Conservation (phyloP, 2,888 invertebrate species). For the Petrolisthes cinctipes region DNA sequence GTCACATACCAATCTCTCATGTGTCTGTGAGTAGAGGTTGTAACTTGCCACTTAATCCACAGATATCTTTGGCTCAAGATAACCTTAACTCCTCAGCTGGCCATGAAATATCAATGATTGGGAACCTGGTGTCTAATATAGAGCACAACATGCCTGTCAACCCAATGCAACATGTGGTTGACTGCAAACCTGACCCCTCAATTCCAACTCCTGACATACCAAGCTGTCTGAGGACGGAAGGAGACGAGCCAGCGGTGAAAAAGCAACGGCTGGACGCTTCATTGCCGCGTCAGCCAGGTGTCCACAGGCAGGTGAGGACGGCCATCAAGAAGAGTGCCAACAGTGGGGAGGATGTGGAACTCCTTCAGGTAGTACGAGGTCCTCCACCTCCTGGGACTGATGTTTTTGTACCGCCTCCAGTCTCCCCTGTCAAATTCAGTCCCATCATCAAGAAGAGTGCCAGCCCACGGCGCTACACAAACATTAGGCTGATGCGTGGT, state of each 20-base stretch:
- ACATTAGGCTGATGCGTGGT: slow-evolving; percentile 58
- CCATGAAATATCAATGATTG: slow-evolving; percentile 29
- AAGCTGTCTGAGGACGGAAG: not conserved
- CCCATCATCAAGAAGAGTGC: slow-evolving; percentile 59
- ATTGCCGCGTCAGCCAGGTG: slow-evolving; percentile 51
- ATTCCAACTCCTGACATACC: not conserved
- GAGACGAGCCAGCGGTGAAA: slow-evolving; percentile 49
- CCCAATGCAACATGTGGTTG: not conserved
- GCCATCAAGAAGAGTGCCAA: slow-evolving; percentile 46
- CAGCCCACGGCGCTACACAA: slow-evolving; percentile 60
- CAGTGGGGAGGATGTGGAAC: slow-evolving; percentile 51
- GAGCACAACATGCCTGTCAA: slow-evolving; percentile 34
- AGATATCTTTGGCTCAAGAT: not conserved
- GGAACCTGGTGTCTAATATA: slow-evolving; percentile 26
- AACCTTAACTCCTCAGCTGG: slow-evolving; percentile 12
- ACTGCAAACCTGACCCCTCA: not conserved
- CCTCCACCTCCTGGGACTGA: slow-evolving; percentile 44
- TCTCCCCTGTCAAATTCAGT: slow-evolving; percentile 58
- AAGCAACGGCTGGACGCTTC: slow-evolving; percentile 41
- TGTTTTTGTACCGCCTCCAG: slow-evolving; percentile 58
- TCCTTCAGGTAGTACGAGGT: slow-evolving; percentile 45
- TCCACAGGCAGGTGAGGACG: slow-evolving; percentile 60
- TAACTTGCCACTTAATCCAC: not conserved
- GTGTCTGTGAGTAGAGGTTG: not conserved
- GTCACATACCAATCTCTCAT: not conserved